A percentile compares a stretch with the other conserved stretches of the same genome.
These are phyloP conservation scores for Eupithecia tripunctaria DNA, from an alignment of 2,888 invertebrate species.

Conservation along the genomic window DNA sequence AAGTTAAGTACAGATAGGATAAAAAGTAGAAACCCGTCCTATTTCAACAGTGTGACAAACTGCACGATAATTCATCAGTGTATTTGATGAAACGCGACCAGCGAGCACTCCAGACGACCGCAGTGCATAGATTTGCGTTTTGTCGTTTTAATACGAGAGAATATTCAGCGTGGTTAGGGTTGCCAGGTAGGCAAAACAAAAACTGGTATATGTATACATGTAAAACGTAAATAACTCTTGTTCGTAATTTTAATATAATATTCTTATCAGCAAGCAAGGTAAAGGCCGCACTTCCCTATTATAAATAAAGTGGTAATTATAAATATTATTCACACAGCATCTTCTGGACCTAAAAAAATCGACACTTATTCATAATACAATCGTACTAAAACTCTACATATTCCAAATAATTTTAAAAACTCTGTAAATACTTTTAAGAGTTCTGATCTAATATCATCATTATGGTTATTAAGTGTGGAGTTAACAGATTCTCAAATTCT, in stretches of 20 bases:
- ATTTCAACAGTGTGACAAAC: slow-evolving; percentile 63
- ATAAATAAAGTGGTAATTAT: not conserved
- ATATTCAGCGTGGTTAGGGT: slow-evolving; percentile 74
- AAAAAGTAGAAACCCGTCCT: slow-evolving; percentile 15
- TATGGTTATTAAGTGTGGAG: not conserved
- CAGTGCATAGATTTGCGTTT: slow-evolving; percentile 84
- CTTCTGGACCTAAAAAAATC: not conserved
- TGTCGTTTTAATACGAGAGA: slow-evolving; percentile 83
- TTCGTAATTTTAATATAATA: not conserved
- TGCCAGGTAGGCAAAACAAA: slow-evolving; percentile 30
- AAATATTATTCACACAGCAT: not conserved
- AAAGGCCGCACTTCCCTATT: not conserved
- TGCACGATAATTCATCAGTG: slow-evolving; percentile 76
- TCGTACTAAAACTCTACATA: not conserved
- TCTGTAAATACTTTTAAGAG: too few relatives aligned
- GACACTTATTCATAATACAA: not conserved
- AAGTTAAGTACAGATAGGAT: not conserved
- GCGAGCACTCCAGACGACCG: slow-evolving; percentile 78
- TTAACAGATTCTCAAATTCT: not conserved
- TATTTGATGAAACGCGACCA: slow-evolving; percentile 77
- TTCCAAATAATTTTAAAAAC: not conserved
- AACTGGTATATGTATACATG: not conserved
- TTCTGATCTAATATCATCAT: too few relatives aligned
- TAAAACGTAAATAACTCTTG: not conserved
- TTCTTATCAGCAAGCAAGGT: not conserved